These are phyloP conservation scores for Protobothrops mucrosquamatus DNA, from an alignment of 2,113 vertebrate genomes.

Conservation along the genomic window DNA sequence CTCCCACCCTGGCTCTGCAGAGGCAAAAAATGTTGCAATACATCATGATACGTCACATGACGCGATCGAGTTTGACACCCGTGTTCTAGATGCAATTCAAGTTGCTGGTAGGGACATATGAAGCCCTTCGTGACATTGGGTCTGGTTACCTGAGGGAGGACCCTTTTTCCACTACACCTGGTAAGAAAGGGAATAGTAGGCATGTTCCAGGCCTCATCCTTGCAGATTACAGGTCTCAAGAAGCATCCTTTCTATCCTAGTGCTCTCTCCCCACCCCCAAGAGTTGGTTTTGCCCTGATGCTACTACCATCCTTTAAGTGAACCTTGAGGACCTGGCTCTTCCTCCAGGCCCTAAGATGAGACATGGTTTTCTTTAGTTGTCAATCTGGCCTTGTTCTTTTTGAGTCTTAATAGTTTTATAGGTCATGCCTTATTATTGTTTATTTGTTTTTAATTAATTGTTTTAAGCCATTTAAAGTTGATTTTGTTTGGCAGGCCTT, in stretches of 20 bases:
- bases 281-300: not conserved
- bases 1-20: no score
- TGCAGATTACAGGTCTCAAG: not conserved
- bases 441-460: not conserved
- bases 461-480: not conserved
- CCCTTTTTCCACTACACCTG: not conserved
- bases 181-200: not conserved
- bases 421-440: not conserved
- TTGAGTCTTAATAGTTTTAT: not conserved
- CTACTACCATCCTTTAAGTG: not conserved
- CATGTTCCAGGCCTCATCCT: not conserved
- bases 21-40: no score
- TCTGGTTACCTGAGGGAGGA: not conserved
- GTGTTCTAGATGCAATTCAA: not conserved
- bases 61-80: no score
- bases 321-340: not conserved
- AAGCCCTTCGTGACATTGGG: not conserved
- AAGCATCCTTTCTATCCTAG: not conserved
- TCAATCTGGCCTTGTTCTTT: not conserved
- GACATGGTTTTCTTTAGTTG: not conserved
- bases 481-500: not conserved
- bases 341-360: not conserved
- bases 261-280: not conserved
- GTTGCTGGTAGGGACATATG: not conserved
- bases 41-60: no score